These are phyloP conservation scores for Poeciliopsis occidentalis DNA, from an alignment of 2,113 vertebrate genomes.

Conservation along the genomic window DNA sequence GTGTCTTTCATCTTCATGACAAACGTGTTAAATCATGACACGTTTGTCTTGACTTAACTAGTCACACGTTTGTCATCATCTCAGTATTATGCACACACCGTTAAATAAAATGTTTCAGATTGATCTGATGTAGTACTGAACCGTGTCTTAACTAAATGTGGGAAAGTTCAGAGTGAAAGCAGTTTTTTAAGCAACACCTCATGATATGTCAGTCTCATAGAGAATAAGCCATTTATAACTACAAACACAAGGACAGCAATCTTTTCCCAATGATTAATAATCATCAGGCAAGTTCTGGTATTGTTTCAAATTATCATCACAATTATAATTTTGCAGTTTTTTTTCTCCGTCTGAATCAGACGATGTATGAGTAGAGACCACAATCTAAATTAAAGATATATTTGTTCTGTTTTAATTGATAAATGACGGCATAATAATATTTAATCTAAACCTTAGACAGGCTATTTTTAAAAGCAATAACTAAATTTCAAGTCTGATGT, in stretches of 20 bases:
- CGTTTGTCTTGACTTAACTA: too few relatives aligned
- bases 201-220: background rate
- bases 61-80: too few relatives aligned
- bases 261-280: conserved; percentile 25
- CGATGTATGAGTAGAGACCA: conserved; percentile 24
- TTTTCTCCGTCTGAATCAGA: background rate
- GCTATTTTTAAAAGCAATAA: conserved; percentile 46
- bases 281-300: conserved; percentile 23
- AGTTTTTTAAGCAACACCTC: background rate
- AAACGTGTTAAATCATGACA: too few relatives aligned
- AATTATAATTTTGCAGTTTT: too few relatives aligned
- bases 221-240: too few relatives aligned
- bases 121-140: too few relatives aligned
- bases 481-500: conserved; percentile 40
- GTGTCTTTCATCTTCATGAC: too few relatives aligned
- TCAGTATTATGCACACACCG: too few relatives aligned
- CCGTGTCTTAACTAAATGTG: too few relatives aligned
- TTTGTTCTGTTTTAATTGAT: conserved; percentile 27
- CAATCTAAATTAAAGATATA: conserved; percentile 13
- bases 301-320: conserved; percentile 6
- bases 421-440: conserved; percentile 35
- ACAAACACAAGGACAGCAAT: background rate
- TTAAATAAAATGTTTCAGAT: too few relatives aligned
- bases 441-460: conserved; percentile 30
- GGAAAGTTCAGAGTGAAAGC: too few relatives aligned